Conservation (phyloP, 2,888 invertebrate species). For the Drosophila imparisetae region DNA sequence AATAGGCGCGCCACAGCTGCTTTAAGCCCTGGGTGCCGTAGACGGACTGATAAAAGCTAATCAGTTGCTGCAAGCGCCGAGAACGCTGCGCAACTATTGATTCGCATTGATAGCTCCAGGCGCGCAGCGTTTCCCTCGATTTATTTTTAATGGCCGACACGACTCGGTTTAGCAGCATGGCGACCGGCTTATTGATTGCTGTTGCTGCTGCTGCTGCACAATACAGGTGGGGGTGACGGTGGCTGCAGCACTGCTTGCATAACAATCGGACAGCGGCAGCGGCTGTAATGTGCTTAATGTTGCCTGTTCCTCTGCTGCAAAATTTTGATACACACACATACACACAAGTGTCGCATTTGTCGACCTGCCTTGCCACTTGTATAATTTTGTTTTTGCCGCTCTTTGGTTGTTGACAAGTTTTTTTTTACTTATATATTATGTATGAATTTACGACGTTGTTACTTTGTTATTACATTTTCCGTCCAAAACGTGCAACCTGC, state of each 20-base stretch:
- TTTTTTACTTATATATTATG: conserved; percentile 15
- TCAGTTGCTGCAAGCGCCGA: conserved; percentile 87
- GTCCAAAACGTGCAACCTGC: conserved; percentile 72
- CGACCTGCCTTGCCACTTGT: conserved; percentile 41
- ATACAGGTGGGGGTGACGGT: conserved; percentile 20
- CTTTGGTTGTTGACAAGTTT: conserved; percentile 40
- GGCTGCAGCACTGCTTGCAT: conserved; percentile 66
- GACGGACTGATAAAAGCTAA: conserved; percentile 87
- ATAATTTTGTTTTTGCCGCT: conserved; percentile 52
- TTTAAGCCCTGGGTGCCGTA: conserved; percentile 88
- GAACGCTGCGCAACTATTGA: conserved; percentile 87
- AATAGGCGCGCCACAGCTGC: conserved; percentile 85
- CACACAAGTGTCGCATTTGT: conserved; percentile 62
- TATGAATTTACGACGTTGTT: conserved; percentile 38
- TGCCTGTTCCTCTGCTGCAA: conserved; percentile 49
- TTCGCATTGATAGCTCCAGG: conserved; percentile 86
- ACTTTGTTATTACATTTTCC: conserved; percentile 64
- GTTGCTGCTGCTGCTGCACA: conserved; percentile 31
- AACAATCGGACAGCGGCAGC: conserved; percentile 57
- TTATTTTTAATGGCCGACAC: conserved; percentile 84
- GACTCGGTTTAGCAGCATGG: conserved; percentile 78
- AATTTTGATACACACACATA: conserved; percentile 42
- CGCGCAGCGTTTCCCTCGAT: conserved; percentile 85
- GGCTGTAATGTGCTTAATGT: conserved; percentile 42
- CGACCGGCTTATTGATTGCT: conserved; percentile 61